Base-by-base conservation (phyloP, 1,140 invertebrate species). In the Phymorhynchus buccinoides region DNA sequence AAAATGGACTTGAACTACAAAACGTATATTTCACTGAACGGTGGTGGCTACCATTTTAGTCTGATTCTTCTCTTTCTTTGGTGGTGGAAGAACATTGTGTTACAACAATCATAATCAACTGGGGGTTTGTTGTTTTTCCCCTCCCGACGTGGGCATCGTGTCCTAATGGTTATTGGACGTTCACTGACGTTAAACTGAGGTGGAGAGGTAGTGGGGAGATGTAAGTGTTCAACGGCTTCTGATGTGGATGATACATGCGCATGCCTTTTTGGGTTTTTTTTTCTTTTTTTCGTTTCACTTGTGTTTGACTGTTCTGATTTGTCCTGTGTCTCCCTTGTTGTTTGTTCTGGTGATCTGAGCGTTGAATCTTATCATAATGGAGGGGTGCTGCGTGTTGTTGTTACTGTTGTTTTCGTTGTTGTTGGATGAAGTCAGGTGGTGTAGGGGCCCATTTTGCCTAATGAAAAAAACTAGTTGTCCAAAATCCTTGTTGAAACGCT, bases 401-500 rank as follows among this genome's bases (percentile, higher is more conserved):
- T n/a, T n/a, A n/a, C n/a, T n/a, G n/a, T n/a, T n/a, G n/a, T n/a
- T n/a, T n/a, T n/a, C n/a, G n/a, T n/a, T n/a, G n/a, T n/a, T n/a
- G n/a, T n/a, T n/a, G n/a, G n/a, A 62, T 62, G 18, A 27, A 62
- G 18, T 27, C 56, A 62, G 12, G 56, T 75, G 73, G 73, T 75
- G 73, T 75, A 75, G 73, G 73, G 73, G 37, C 73, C 73, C n/a
- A n/a, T n/a, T n/a, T n/a, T n/a, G n/a, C n/a, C n/a, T n/a, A n/a
- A n/a, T n/a, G n/a, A 75, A 16, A 75, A 75, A 30, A 35, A 41
- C 37, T 41, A 22, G 35, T 75, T 75, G 73, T 75, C 73, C 73
- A 75, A 37, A 75, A 66, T 32, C 30, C 9, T 75, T 41, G 73
- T 75, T 75, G 73, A 75, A 30, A 39, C 22, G 56, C 35, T 75